These are phyloP conservation scores for Daphoenositta chrysoptera DNA, from an alignment of 2,113 vertebrate genomes.

Conservation along the genomic window DNA sequence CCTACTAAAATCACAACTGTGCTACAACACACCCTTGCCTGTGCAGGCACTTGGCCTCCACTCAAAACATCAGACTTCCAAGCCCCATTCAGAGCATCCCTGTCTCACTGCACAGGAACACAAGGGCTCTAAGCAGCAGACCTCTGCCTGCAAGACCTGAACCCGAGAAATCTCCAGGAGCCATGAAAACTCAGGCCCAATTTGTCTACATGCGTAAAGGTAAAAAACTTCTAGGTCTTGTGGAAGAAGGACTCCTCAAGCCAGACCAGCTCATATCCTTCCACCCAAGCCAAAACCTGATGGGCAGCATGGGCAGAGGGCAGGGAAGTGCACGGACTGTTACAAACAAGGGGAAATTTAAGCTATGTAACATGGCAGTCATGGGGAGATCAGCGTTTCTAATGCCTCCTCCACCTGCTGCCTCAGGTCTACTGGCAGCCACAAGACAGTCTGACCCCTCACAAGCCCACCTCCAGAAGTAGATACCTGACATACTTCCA, in stretches of 20 bases:
- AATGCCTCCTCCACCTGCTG: not conserved
- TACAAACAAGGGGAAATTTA: not conserved
- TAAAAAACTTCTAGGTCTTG: not conserved
- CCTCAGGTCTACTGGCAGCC: not conserved
- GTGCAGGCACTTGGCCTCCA: not conserved
- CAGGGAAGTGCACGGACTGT: not conserved
- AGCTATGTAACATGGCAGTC: not conserved
- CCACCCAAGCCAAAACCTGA: not conserved
- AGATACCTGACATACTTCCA: constrained; percentile 83
- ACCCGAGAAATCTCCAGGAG: not conserved
- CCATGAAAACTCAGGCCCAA: not conserved
- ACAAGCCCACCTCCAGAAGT: not conserved
- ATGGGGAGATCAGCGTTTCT: not conserved
- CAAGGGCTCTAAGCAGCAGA: not conserved
- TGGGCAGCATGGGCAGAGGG: not conserved
- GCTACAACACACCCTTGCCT: not conserved
- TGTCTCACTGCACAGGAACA: not conserved
- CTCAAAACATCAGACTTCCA: not conserved
- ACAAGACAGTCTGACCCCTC: not conserved
- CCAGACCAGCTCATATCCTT: not conserved
- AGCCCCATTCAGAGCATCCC: not conserved
- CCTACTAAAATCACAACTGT: not conserved
- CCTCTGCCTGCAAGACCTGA: not conserved
- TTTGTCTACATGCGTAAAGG: not conserved
- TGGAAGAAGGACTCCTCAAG: not conserved